These are phyloP conservation scores for Coluber constrictor DNA, from an alignment of 2,797 vertebrate species.

Conservation along the genomic window DNA sequence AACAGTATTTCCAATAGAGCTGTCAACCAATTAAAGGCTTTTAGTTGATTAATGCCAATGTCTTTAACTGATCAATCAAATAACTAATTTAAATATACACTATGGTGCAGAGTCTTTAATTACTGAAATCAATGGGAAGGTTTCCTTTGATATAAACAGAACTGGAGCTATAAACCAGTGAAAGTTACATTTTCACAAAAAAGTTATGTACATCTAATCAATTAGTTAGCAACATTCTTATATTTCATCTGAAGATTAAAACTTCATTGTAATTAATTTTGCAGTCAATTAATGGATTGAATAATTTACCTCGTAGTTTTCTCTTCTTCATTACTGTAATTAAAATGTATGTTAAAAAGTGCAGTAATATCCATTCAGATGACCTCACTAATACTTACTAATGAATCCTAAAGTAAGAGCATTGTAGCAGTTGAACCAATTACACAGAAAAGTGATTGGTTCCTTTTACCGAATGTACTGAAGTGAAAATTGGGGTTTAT, in stretches of 20 bases:
- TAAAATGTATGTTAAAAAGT: neutral
- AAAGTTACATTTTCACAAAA: constrained; percentile 13
- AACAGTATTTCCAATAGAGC: constrained; percentile 1
- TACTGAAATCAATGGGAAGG: constrained; percentile 28
- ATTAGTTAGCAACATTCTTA: neutral
- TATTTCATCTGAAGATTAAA: constrained; percentile 13
- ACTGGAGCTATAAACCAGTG: neutral
- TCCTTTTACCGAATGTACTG: neutral
- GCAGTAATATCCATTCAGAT: neutral
- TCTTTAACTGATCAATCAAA: constrained; percentile 30
- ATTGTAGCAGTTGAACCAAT: neutral
- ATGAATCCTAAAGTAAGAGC: neutral
- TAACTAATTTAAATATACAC: constrained; percentile 29
- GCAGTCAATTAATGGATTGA: neutral
- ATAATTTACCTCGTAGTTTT: neutral
- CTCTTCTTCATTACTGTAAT: neutral
- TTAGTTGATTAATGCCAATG: constrained; percentile 28
- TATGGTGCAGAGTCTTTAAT: neutral
- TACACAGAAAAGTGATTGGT: neutral
- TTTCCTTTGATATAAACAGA: neutral
- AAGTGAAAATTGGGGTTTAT: neutral
- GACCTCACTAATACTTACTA: neutral
- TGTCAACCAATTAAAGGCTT: constrained; percentile 19
- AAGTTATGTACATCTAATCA: neutral
- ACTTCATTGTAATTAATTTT: constrained; percentile 14